A percentile compares a stretch with the other conserved stretches of the same genome.
Conservation (phyloP, 1,140 invertebrate genomes). For the Dendroctonus valens region DNA sequence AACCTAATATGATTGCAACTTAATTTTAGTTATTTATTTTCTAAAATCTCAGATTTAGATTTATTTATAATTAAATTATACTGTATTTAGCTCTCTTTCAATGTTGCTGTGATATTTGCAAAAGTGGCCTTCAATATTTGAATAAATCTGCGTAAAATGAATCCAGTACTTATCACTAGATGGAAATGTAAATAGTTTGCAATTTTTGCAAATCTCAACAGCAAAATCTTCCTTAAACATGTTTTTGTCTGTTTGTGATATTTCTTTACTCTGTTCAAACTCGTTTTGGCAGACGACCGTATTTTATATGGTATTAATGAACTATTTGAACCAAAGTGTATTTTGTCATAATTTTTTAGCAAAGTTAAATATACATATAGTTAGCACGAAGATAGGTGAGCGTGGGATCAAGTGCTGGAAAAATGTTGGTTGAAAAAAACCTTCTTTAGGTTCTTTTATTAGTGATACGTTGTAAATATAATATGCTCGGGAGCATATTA, state of each 20-base stretch:
- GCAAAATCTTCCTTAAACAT: neutral
- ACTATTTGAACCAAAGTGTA: constrained; percentile 46
- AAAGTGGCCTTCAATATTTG: too few species aligned
- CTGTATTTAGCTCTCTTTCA: constrained; percentile 28
- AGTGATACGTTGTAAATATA: neutral
- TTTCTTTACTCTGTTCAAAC: constrained; percentile 35
- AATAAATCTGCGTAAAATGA: too few species aligned
- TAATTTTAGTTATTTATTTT: constrained; percentile 35
- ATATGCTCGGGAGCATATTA: too few species aligned
- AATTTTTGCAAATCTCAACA: neutral
- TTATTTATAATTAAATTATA: constrained; percentile 4
- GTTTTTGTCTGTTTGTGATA: constrained; percentile 40
- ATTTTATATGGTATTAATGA: constrained; percentile 46
- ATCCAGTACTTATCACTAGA: too few species aligned
- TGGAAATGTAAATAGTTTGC: too few species aligned
- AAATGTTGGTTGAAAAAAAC: neutral
- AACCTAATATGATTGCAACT: constrained; percentile 15
- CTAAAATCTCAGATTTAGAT: constrained; percentile 32
- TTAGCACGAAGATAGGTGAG: neutral
- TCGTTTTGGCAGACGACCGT: constrained; percentile 35
- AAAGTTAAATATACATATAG: constrained; percentile 1
- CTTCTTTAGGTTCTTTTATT: neutral
- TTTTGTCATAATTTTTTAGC: constrained; percentile 32
- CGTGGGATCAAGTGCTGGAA: constrained; percentile 7
- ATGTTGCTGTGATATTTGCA: too few species aligned